Base-by-base conservation (phyloP, 2,797 vertebrate genomes). In the Spheniscus humboldti region DNA sequence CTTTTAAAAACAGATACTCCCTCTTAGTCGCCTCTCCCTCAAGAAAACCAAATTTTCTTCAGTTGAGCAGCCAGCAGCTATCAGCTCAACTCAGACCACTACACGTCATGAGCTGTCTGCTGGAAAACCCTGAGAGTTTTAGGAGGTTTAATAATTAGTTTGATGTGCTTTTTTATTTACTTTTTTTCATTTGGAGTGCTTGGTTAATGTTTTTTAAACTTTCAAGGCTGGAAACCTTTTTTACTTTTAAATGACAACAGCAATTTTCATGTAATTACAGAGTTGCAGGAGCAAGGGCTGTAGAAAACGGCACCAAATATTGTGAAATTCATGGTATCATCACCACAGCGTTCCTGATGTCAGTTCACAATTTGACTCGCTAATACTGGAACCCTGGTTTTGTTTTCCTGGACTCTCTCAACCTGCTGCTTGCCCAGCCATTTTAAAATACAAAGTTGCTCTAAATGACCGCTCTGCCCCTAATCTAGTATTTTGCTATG, bases 1-100 rank as follows among this genome's bases (percentile, higher is more conserved):
- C 95, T 96, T 86, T 79, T 45, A 35, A 85, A 62, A 93, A 35
- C 91, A 97, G 92, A 90, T 75, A 43, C 30, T 80, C 6, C 7
- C 47, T 83, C 73, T 75, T 64, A 75, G 45, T 50, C 9, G 43
- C 52, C 41, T 88, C 67, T 53, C 63, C 15, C 28, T 92, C 60
- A 79, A 92, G 63, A 86, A 92, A 92, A 71, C 33, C 5, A 30
- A 50, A 76, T 91, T 81, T 94, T 92, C 55, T 74, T 20, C 28
- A 69, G 72, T 2, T 45, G 69, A 93, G 53, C 68, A 80, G 67
- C 43, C 72, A 69, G 60, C 71, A 75, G 81, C 81, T 94, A 83
- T 91, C 87, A 83, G 76, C 72, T 78, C 22, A 52, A 47, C 31
- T 94, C 96, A 95, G 86, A 63, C 81, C 86, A 91, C 17, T 25